Percentiles rank a stretch among this genome's conserved stretches.
Conservation (phyloP, 2,888 invertebrate species). For the Aspidapion aeneum region DNA sequence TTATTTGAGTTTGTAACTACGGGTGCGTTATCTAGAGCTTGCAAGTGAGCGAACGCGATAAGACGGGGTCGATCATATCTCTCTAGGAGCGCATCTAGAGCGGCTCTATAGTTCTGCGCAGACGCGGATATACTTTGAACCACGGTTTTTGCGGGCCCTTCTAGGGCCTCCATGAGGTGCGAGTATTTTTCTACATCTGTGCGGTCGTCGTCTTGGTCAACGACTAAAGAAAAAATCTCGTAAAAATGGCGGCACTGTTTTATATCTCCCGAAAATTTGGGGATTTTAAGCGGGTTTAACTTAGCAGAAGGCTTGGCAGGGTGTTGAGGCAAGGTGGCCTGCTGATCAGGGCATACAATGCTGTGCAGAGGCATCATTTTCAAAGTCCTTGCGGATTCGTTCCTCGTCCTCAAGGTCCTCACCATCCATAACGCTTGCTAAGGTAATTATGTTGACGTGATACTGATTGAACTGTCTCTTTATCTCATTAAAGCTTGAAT, state of each 20-base stretch:
- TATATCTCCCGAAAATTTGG: not conserved
- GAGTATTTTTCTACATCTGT: not conserved
- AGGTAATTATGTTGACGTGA: not conserved
- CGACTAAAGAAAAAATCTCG: not conserved
- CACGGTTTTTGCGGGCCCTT: not conserved
- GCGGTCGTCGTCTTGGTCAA: not conserved
- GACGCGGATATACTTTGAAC: not conserved
- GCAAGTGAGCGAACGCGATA: not conserved
- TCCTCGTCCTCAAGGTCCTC: not conserved
- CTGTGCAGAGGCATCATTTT: not conserved
- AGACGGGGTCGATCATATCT: not conserved
- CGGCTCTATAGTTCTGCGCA: not conserved
- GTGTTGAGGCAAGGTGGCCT: not conserved
- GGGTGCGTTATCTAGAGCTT: not conserved
- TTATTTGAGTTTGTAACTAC: too few species aligned
- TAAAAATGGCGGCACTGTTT: not conserved
- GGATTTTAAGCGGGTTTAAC: not conserved
- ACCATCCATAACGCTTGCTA: not conserved
- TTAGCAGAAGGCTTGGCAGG: not conserved
- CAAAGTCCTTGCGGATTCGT: not conserved
- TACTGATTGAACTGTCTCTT: not conserved
- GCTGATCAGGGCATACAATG: not conserved
- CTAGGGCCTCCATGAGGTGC: not conserved
- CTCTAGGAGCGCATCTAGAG: not conserved
- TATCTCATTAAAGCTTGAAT: not conserved